Evolutionary conservation across 2,797 vertebrate species (phyloP), one percentile per base, ranked within the genome.

Genomic region (Arremon aurantiirostris): DNA sequence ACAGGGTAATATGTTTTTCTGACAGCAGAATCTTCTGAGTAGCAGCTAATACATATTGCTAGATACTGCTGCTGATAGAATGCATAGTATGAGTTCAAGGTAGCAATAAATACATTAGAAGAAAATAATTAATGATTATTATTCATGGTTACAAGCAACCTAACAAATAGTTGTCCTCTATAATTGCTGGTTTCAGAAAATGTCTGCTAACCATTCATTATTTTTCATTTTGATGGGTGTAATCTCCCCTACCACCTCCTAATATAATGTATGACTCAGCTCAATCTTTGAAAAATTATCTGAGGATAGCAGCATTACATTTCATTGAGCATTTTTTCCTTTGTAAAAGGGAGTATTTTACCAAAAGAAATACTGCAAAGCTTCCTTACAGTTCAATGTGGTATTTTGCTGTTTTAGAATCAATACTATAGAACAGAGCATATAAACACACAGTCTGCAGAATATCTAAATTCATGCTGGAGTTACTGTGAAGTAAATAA

Each of bases 401-500:
- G 10, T 30, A 44, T 90, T 79, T 39, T 4, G 4, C 20, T 66
- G 27, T 83, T 72, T 50, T 37, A 34, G 76, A 73, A 84, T 83
- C 87, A 61, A 9, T 65, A 59, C 32, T 47, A 11, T 42, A 16
- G 56, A 85, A 50, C 32, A 70, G 15, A 66, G 55, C 1, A 4
- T 44, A n/a, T 16, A 32, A 14, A 68, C 41, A 81, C 9, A 60
- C 12, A 26, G 7, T 59, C 66, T 81, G 39, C 28, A 82, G 82
- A 93, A 65, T 86, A 86, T 78, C 90, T 72, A 53, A 86, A 70
- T 93, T 83, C 28, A 82, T 72, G 50, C 35, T 82, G 90, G 66
- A 79, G 19, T 90, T 49, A 52, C 86, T 90, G 69, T 75, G 89
- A 72, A 61, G 39, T 81, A 93, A 94, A 90, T 83, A 90, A 65